Conservation (phyloP, 2,113 vertebrate species). For the Malurus elegans region DNA sequence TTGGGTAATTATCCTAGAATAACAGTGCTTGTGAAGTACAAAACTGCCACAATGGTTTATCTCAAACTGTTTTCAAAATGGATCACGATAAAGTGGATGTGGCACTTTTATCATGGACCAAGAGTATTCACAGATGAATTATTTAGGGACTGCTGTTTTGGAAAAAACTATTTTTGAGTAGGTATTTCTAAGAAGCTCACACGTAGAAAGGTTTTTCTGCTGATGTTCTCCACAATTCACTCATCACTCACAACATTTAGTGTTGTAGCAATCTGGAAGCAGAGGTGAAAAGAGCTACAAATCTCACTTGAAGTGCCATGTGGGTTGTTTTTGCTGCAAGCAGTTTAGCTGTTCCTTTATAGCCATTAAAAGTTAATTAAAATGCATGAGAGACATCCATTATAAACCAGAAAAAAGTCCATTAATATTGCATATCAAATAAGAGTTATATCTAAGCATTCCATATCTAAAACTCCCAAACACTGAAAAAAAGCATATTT, state of each 20-base stretch:
- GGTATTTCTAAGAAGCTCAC: not conserved
- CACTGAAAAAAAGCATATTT: not conserved
- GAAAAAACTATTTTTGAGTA: not conserved
- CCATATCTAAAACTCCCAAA: not conserved
- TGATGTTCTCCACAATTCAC: not conserved
- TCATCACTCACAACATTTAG: not conserved
- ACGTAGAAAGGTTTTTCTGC: not conserved
- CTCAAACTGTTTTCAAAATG: not conserved
- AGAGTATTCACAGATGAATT: not conserved
- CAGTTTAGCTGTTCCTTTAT: not conserved
- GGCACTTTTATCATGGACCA: not conserved
- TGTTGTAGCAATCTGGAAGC: not conserved
- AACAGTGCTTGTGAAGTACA: not conserved
- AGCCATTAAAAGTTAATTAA: constrained; percentile 47
- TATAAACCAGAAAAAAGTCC: constrained; percentile 4
- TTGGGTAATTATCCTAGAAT: not conserved
- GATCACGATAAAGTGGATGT: not conserved
- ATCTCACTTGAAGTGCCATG: constrained; percentile 7
- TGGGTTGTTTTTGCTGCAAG: constrained; percentile 1
- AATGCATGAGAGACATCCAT: constrained; percentile 33
- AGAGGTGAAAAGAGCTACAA: constrained; percentile 24
- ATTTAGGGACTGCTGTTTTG: not conserved
- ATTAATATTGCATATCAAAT: constrained; percentile 28
- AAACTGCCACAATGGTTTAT: not conserved
- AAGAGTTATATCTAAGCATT: not conserved